These are phyloP conservation scores for Pseudopodoces humilis DNA, from an alignment of 2,113 vertebrate genomes.

Conservation along the genomic window DNA sequence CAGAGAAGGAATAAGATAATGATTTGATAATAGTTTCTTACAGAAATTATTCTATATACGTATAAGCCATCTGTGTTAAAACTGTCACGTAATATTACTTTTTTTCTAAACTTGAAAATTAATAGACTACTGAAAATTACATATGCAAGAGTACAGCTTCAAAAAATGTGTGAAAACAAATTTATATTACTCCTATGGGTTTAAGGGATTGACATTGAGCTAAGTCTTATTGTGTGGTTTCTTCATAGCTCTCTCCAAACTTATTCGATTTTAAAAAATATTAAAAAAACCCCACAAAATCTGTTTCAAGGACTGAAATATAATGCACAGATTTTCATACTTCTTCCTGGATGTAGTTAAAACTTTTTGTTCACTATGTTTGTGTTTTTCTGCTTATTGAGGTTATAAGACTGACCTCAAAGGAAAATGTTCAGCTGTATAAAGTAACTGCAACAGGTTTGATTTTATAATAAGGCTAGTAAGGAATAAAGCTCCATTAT, in stretches of 20 bases:
- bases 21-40: not conserved
- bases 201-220: not conserved
- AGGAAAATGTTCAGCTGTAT: not conserved
- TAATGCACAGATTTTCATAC: not conserved
- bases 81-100: not conserved
- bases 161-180: not conserved
- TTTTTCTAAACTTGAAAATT: not conserved
- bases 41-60: not conserved
- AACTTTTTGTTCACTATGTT: not conserved
- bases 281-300: not conserved
- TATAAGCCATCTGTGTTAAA: not conserved
- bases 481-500: not conserved
- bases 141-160: not conserved
- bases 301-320: not conserved
- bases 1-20: not conserved
- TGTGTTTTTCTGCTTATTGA: not conserved
- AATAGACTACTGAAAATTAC: not conserved
- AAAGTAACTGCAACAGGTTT: not conserved
- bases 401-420: not conserved
- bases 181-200: rapidly evolving
- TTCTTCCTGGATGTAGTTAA: not conserved
- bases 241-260: not conserved
- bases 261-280: not conserved
- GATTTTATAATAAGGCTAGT: not conserved
- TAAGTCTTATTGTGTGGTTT: not conserved